Base-by-base conservation (phyloP, 2,888 invertebrate genomes). In the Pseudococcus jackbeardsleyi region DNA sequence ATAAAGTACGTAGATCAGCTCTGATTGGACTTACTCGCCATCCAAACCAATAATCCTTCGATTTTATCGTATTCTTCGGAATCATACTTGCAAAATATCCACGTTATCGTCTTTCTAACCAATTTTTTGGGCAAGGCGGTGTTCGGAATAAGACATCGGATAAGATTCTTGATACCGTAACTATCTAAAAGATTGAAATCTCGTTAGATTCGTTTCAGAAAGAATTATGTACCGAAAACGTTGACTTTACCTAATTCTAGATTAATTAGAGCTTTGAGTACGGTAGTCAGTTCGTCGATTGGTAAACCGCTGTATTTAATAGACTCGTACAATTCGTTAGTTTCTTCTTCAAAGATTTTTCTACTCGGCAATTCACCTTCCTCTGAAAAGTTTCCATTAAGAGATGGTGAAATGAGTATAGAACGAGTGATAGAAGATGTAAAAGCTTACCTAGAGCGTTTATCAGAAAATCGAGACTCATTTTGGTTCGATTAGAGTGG, bases 361-460 rank as follows among this genome's bases (percentile, higher is more conserved):
- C 17, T 46, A 46, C n/a, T 19, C 7, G 79, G 46, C 1, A 19
- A 17, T 82, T 19, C 19, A 82, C 46, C 19, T 3, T 82, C 42
- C n/a, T 82, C 77, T 77, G 39, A 39, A 42, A 39, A 0, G 22
- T 7, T 22, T 5, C 22, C 8, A 3, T 64, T 22, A 9, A 22
- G 9, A 7, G 64, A 9, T 64, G 22, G 64, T 22, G 3, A 64
- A 22, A 8, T 9, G 42, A 42, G 5, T n/a, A n/a, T n/a, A 17
- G 1, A 50, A 50, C 4, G 9, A 54, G 19, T 22, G 64, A 22
- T 64, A 64, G 3, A 11, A 64, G 0, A 22, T 59, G n/a, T 64
- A n/a, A 8, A 7, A 19, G 9, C 79, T 82, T 82, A 82, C 79
- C 79, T 19, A 82, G 46, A 42, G 79, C 79, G 4, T 82, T n/a